Evolutionary conservation across 2,113 vertebrate genomes (phyloP), one percentile per base, ranked within the genome.

Genomic region (Leucosticte australis): DNA sequence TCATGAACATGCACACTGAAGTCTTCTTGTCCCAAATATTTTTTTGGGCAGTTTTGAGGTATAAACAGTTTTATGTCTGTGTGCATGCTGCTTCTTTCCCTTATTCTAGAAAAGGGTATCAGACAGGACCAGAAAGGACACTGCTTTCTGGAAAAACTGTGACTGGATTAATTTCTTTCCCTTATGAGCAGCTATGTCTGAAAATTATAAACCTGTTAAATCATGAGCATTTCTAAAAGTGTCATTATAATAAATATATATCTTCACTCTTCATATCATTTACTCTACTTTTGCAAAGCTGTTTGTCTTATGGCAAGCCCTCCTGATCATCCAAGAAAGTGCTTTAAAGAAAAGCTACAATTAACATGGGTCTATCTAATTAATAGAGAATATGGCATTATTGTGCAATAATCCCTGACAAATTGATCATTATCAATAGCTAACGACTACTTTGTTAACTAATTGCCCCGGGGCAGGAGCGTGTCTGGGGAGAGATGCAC

Each of bases 351-450:
- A 35, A 65, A 81, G 41, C 87, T 92, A 69, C 93, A 94, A 94
- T 95, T 96, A 98, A 86, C 56, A 7, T 9, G 73, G 77, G 67
- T 96, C 97, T 94, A 97, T 83, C 95, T 97, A 96, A 97, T 97
- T 95, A 92, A 74, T 81, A 85, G 71, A 83, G 78, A 89, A 87
- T 52, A 93, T 39, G 67, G 80, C 55, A 41, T 84, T 69, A 57
- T 23, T 74, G 24, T 10, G 93, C 89, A 95, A 67, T 94, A 96
- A 93, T 78, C 81, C 74, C 93, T 94, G 95, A 98, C 84, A 95
- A 96, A 97, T 60, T 78, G 97, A 97, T 98, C 93, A 68, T 97
- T 97, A 97, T 94, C 95, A 69, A 92, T 85, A 94, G 96, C 92
- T 98, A 97, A 98, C 7, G 62, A 97, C 89, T 90, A 59, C 95